Evolutionary conservation across 2,888 invertebrate species (phyloP).

Genomic region (Cryptocephalus moraei): DNA sequence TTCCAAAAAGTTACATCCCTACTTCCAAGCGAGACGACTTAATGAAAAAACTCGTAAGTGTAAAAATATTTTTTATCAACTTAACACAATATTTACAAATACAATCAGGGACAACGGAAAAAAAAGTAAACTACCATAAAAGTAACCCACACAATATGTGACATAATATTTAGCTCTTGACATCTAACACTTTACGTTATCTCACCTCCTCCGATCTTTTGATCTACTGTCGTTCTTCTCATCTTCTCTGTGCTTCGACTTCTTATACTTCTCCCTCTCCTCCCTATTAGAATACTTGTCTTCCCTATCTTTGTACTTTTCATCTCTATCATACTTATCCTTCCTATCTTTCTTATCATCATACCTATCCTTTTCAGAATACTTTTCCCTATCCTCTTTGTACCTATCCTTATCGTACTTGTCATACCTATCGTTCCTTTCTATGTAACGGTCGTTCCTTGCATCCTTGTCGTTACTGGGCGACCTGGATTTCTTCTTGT

Average conservation of each 20-base stretch:
- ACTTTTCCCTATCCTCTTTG: slow-evolving; percentile 22
- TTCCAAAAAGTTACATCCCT: too few species aligned
- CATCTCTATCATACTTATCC: slow-evolving; percentile 26
- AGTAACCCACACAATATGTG: too few species aligned
- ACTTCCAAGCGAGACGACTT: too few species aligned
- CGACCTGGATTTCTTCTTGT: slow-evolving; percentile 35
- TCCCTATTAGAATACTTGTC: slow-evolving; percentile 22
- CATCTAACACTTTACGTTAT: background rate
- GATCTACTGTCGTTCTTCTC: slow-evolving; percentile 24
- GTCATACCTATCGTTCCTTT: slow-evolving; percentile 33
- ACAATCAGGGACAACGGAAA: too few species aligned
- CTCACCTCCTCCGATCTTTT: slow-evolving; percentile 30
- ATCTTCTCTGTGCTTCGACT: slow-evolving; percentile 25
- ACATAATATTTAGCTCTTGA: too few species aligned
- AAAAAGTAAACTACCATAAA: too few species aligned
- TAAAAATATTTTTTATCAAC: too few species aligned
- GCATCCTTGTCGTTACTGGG: slow-evolving; percentile 34
- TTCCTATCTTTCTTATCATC: slow-evolving; percentile 25
- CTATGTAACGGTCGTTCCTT: slow-evolving; percentile 34
- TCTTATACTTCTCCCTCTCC: slow-evolving; percentile 23
- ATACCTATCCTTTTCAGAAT: slow-evolving; percentile 20
- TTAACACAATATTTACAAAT: too few species aligned
- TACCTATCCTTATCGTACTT: slow-evolving; percentile 24
- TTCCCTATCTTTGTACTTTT: slow-evolving; percentile 25
- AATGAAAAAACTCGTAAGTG: too few species aligned